Conservation (phyloP, 2,797 vertebrate species). For the Microctenopoma stevenorrisi region DNA sequence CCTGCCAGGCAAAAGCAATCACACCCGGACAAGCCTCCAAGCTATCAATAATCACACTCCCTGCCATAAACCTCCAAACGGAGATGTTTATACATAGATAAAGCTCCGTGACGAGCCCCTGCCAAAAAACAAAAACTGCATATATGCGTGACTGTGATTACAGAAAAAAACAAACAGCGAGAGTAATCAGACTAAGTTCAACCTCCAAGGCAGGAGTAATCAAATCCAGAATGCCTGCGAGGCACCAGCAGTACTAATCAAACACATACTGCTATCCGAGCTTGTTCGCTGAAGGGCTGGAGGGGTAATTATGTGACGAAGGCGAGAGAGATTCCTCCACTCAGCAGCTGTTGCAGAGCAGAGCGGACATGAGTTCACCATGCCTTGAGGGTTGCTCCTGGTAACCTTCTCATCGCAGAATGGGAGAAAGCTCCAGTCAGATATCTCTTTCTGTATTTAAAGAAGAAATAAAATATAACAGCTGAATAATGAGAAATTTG, state of each 20-base stretch:
- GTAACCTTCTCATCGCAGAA: conserved; percentile 31
- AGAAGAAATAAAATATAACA: conserved; percentile 1
- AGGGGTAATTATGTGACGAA: conserved; percentile 39
- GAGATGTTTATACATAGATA: conserved; percentile 74
- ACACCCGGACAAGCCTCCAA: conserved; percentile 59
- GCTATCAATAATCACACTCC: conserved; percentile 63
- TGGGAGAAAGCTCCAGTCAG: conserved; percentile 14
- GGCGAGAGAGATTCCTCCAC: conserved; percentile 33
- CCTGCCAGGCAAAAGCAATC: conserved; percentile 71
- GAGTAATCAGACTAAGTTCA: conserved; percentile 64
- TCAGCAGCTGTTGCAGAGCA: conserved; percentile 25
- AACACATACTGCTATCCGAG: conserved; percentile 24
- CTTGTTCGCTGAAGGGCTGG: conserved; percentile 38
- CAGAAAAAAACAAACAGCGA: conserved; percentile 42
- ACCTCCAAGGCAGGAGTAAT: conserved; percentile 61
- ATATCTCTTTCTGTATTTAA: conserved; percentile 8
- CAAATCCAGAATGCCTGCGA: conserved; percentile 54
- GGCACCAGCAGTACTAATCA: conserved; percentile 49
- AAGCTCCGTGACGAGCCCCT: conserved; percentile 39
- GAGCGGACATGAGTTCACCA: conserved; percentile 28
- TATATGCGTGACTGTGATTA: conserved; percentile 54
- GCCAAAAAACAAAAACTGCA: conserved; percentile 49
- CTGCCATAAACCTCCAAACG: conserved; percentile 50
- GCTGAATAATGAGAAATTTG: conserved; percentile 35
- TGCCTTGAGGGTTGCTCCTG: conserved; percentile 48